These are phyloP conservation scores for Regulus satrapa DNA, from an alignment of 2,113 vertebrate genomes.

Conservation along the genomic window DNA sequence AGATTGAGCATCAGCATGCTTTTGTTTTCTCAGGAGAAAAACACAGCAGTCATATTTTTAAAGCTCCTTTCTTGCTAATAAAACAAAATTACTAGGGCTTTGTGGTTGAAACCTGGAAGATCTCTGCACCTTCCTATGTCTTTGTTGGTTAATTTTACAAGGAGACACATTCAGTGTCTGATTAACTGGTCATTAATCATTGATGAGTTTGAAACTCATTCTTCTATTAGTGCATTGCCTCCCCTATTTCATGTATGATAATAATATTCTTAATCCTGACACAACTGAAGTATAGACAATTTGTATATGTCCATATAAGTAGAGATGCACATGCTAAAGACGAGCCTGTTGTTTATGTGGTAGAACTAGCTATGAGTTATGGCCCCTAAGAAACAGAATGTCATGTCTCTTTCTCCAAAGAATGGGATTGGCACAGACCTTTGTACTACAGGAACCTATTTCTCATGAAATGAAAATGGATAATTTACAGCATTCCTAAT, in stretches of 20 bases:
- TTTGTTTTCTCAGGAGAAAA: not conserved
- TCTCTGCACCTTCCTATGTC: not conserved
- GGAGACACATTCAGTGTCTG: not conserved
- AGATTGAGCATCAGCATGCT: not conserved
- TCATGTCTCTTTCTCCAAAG: slow-evolving; percentile 15
- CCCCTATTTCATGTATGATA: not conserved
- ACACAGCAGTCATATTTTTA: not conserved
- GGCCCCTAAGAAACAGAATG: not conserved
- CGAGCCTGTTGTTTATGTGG: not conserved
- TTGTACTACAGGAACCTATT: not conserved
- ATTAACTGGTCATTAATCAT: not conserved
- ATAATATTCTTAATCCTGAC: not conserved
- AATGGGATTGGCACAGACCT: not conserved
- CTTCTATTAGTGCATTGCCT: not conserved
- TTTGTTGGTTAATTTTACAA: not conserved
- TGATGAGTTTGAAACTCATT: not conserved
- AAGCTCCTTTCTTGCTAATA: not conserved
- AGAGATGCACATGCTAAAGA: not conserved
- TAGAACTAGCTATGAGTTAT: not conserved
- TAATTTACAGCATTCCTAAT: slow-evolving; percentile 41
- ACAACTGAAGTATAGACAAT: not conserved
- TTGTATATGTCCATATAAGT: not conserved
- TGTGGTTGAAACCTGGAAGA: not conserved
- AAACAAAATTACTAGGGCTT: not conserved
- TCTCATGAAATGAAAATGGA: slow-evolving; percentile 8